phyloP scores from a whole-genome alignment of 2,797 vertebrate species.

The Tympanoctomys barrerae region DNA sequence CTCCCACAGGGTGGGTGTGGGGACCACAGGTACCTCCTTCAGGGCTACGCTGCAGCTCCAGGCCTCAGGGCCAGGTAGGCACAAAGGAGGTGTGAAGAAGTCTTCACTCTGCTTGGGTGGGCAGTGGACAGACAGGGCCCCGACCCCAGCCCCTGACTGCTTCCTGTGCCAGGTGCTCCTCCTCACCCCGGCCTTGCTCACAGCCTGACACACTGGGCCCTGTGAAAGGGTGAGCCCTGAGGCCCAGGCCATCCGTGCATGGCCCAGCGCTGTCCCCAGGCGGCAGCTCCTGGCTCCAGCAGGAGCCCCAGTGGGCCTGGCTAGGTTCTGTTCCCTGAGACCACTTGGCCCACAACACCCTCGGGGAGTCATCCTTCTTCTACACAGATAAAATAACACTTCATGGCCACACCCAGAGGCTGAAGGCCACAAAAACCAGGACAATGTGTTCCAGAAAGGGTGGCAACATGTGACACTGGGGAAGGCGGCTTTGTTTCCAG shows the following conservation, averaged over 20 bases:
- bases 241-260: fast-evolving
- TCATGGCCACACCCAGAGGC: neutral
- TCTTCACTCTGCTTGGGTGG: neutral
- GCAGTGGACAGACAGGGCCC: neutral
- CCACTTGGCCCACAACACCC: fast-evolving
- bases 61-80: neutral
- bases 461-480: neutral
- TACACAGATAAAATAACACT: fast-evolving
- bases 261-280: neutral
- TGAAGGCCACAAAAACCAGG: neutral
- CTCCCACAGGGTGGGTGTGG: fast-evolving
- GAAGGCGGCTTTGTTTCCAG: neutral
- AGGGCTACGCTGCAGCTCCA: neutral
- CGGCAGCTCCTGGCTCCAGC: neutral
- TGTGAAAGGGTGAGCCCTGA: fast-evolving
- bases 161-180: neutral
- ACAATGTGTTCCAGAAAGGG: neutral
- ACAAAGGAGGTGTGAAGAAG: fast-evolving
- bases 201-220: neutral
- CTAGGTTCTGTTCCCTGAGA: fast-evolving
- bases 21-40: fast-evolving
- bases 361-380: fast-evolving
- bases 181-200: neutral
- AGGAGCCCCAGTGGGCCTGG: fast-evolving
- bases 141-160: neutral